A percentile compares a stretch with the other conserved stretches of the same genome.
These are phyloP conservation scores for Pangasius macronema DNA, from an alignment of 2,797 vertebrate species.

Conservation along the genomic window DNA sequence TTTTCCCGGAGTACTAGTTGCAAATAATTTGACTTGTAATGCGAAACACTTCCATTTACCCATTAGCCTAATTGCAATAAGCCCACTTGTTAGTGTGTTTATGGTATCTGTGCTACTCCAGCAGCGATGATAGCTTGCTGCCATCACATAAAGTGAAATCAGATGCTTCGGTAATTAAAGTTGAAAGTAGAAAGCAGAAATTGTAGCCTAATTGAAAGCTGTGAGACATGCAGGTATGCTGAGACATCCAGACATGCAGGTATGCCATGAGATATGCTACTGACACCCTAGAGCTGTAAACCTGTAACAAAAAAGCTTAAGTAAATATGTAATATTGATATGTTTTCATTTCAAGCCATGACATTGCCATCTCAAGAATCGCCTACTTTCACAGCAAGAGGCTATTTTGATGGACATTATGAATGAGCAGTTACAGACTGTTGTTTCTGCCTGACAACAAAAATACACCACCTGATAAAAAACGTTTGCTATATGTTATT, in stretches of 20 bases:
- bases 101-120: not conserved
- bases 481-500: not conserved
- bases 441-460: not conserved
- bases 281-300: not conserved
- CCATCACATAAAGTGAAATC: not conserved
- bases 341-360: not conserved
- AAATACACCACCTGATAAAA: not conserved
- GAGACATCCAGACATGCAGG: not conserved
- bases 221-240: not conserved
- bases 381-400: not conserved
- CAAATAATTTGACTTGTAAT: not conserved
- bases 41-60: not conserved
- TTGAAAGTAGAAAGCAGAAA: not conserved
- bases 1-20: not conserved
- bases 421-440: not conserved
- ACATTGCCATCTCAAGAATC: no score
- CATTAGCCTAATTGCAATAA: not conserved
- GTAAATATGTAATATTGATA: not conserved
- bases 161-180: not conserved
- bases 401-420: not conserved
- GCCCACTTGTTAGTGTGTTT: constrained; percentile 4
- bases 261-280: not conserved
- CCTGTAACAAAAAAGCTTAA: no score
- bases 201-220: not conserved
- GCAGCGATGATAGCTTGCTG: not conserved